Percentiles rank a stretch among this genome's conserved stretches.
phyloP scores from a whole-genome alignment of 2,797 vertebrate species.

The Fistularia tabacaria region DNA sequence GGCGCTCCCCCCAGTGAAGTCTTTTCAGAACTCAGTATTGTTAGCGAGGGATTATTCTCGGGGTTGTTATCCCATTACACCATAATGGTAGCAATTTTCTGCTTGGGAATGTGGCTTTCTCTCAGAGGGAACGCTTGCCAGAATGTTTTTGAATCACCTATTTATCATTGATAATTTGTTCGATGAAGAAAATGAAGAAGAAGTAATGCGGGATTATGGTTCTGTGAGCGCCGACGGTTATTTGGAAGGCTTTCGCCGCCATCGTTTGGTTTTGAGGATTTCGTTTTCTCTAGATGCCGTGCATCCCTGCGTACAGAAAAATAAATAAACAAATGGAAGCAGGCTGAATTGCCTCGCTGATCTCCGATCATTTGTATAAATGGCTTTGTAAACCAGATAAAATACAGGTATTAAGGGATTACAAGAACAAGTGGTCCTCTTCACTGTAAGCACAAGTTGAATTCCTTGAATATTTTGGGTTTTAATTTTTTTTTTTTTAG shows the following conservation, averaged over 20 bases:
- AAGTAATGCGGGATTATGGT: too few species aligned
- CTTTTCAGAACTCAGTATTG: conserved; percentile 70
- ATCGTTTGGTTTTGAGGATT: too few species aligned
- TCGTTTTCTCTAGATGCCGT: too few species aligned
- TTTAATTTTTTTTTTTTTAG: conserved; percentile 62
- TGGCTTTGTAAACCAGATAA: too few species aligned
- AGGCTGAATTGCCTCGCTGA: too few species aligned
- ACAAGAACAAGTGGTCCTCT: background rate
- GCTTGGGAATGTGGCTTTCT: conserved; percentile 67
- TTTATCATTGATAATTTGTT: conserved; percentile 21
- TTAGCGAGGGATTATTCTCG: conserved; percentile 71
- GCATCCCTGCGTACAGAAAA: too few species aligned
- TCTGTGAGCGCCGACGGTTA: too few species aligned
- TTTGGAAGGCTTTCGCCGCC: too few species aligned
- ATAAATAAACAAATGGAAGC: too few species aligned
- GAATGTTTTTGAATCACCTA: conserved; percentile 48
- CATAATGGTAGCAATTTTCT: conserved; percentile 74
- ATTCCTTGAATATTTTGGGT: conserved; percentile 70
- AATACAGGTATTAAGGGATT: too few species aligned
- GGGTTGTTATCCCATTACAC: conserved; percentile 78
- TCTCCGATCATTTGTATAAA: too few species aligned
- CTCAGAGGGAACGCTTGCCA: conserved; percentile 31
- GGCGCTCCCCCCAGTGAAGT: conserved; percentile 60
- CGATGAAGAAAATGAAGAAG: too few species aligned
- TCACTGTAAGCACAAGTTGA: conserved; percentile 15